These are phyloP conservation scores for Sinelater perroti DNA, from an alignment of 2,888 invertebrate species.

Conservation along the genomic window DNA sequence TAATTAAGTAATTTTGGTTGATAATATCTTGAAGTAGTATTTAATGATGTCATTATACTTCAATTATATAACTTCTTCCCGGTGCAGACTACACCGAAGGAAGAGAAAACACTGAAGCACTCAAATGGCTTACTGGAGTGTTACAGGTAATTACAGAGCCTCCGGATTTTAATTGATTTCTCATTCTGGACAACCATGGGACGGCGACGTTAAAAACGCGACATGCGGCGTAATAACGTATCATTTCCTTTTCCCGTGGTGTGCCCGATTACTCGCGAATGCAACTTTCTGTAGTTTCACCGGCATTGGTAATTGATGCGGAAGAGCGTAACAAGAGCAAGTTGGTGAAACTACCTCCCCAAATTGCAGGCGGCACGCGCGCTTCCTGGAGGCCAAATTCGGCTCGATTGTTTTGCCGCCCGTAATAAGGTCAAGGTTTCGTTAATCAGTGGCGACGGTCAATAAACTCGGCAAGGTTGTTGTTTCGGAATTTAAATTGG, in stretches of 20 bases:
- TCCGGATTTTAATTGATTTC: constrained; percentile 2
- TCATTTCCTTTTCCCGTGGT: background rate
- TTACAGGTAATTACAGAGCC: background rate
- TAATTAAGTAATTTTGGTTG: too few relatives aligned
- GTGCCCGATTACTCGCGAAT: background rate
- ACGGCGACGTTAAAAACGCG: background rate
- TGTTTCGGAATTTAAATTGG: background rate
- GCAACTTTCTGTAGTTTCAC: constrained; percentile 8
- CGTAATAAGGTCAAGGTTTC: constrained; percentile 7
- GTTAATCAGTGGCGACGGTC: constrained; percentile 1
- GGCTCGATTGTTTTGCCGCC: constrained; percentile 1
- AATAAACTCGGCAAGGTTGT: constrained; percentile 8
- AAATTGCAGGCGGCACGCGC: too few relatives aligned
- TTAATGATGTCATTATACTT: too few relatives aligned
- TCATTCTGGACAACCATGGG: background rate
- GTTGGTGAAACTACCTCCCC: background rate
- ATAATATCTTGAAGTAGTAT: too few relatives aligned
- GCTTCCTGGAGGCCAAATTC: constrained; percentile 1
- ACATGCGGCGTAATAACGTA: background rate
- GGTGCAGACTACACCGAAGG: background rate
- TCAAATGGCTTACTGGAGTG: constrained; percentile 14
- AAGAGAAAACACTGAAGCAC: constrained; percentile 15
- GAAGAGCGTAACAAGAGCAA: constrained; percentile 12
- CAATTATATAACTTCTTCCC: background rate
- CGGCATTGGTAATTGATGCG: background rate